Evolutionary conservation across 2,797 vertebrate genomes (phyloP).

Genomic region (Phoebastria nigripes): DNA sequence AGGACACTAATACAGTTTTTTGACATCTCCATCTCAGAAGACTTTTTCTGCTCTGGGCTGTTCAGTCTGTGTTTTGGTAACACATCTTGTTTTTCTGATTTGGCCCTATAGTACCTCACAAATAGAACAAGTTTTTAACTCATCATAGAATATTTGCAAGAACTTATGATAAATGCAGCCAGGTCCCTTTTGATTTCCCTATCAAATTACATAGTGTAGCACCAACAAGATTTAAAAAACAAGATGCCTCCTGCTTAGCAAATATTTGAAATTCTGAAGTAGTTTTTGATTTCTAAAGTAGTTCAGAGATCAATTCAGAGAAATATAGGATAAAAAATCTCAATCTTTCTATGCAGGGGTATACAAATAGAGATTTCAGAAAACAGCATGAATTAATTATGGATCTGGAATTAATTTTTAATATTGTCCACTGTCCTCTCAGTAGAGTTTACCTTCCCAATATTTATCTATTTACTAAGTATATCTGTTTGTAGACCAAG

Average conservation of each 20-base stretch:
- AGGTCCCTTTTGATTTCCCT: background rate
- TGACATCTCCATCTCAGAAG: background rate
- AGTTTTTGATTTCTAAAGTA: background rate
- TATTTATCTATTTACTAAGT: background rate
- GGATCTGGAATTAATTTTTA: background rate
- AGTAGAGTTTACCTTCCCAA: background rate
- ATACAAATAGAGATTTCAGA: background rate
- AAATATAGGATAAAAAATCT: background rate
- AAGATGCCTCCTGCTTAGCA: background rate
- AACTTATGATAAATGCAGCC: background rate
- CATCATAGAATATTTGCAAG: background rate
- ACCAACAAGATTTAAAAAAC: background rate
- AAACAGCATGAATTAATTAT: background rate
- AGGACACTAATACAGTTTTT: background rate
- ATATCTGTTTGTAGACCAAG: background rate
- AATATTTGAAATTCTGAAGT: background rate
- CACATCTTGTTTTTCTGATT: background rate
- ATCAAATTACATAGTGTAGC: background rate
- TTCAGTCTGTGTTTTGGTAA: background rate
- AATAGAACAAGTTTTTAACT: background rate
- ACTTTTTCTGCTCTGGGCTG: background rate
- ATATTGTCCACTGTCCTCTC: background rate
- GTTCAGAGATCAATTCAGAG: background rate
- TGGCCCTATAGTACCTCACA: background rate
- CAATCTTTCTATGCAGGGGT: background rate